Base-by-base conservation (phyloP, 1,140 invertebrate genomes). In the Calephelis nemesis region DNA sequence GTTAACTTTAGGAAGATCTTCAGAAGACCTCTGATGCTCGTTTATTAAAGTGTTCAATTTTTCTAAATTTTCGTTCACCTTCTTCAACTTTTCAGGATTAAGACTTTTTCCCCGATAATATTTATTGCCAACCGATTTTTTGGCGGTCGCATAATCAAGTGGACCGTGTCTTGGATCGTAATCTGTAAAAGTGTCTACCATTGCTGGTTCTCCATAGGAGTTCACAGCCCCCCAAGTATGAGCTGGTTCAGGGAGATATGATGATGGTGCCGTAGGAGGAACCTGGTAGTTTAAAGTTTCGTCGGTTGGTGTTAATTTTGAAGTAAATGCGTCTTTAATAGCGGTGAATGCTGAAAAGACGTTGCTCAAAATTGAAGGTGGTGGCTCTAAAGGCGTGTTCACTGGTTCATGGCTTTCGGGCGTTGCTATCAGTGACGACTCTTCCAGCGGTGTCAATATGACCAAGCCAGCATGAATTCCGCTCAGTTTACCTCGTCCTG, bases 401-500 rank as follows among this genome's bases (percentile, higher is more conserved):
- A 78, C 82, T 67, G 73, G 45, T 62, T 73, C 62, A 47, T 83
- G 76, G 1, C 67, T 75, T 63, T 85, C 81, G 60, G 75, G 77
- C 5, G 75, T 72, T 63, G 69, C 52, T 1, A 69, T 74, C 30
- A 87, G 54, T 58, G 54, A 19, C 11, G 54, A 58, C 10, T 58
- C 85, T 63, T 77, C 85, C 60, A 91, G 74, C n/a, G 88, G 88
- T 65, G 88, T 83, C 73, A 89, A 78, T 71, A 91, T 73, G 48
- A 91, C 82, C 45, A 89, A 74, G 12, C 88, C 88, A 66, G 88
- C 88, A 72, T 91, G 87, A n/a, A 91, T 77, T 65, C 88, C 88
- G 68, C 76, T 87, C 77, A 90, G 84, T 88, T 84, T 88, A 73
- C 82, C 79, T 68, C 84, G 83, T 73, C 88, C 88, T 91, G 88